Conservation (phyloP, 2,888 invertebrate genomes). For the Cosmia pyralina region DNA sequence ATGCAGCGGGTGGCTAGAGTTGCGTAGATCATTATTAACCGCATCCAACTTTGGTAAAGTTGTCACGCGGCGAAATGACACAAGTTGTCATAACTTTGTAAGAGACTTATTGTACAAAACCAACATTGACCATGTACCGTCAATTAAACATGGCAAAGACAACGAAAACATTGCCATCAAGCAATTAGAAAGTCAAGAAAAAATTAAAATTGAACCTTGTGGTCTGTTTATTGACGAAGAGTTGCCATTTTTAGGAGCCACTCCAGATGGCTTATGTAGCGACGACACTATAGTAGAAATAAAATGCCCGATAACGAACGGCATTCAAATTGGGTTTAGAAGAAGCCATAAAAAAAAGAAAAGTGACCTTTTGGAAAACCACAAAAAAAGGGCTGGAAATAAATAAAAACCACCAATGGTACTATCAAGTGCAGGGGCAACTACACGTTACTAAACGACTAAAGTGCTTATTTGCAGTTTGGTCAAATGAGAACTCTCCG, state of each 20-base stretch:
- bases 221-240: constrained; percentile 2
- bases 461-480: no score
- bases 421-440: constrained; percentile 13
- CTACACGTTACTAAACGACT: no score
- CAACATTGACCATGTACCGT: constrained; percentile 7
- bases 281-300: no score
- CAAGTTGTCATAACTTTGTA: constrained; percentile 10
- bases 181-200: constrained; percentile 2
- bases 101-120: neutral
- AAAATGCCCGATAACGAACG: neutral
- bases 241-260: neutral
- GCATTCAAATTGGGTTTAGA: constrained; percentile 9
- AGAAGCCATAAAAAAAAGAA: constrained; percentile 11
- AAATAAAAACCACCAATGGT: constrained; percentile 17
- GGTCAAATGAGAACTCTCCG: no score
- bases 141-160: constrained; percentile 28
- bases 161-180: constrained; percentile 17
- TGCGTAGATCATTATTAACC: constrained; percentile 22
- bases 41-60: constrained; percentile 23
- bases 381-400: constrained; percentile 21
- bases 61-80: constrained; percentile 13
- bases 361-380: constrained; percentile 7
- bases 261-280: constrained; percentile 9
- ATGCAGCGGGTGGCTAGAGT: constrained; percentile 16
- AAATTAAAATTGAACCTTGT: constrained; percentile 6